Base-by-base conservation (phyloP, 1,140 invertebrate genomes). In the Drosophila sucinea region DNA sequence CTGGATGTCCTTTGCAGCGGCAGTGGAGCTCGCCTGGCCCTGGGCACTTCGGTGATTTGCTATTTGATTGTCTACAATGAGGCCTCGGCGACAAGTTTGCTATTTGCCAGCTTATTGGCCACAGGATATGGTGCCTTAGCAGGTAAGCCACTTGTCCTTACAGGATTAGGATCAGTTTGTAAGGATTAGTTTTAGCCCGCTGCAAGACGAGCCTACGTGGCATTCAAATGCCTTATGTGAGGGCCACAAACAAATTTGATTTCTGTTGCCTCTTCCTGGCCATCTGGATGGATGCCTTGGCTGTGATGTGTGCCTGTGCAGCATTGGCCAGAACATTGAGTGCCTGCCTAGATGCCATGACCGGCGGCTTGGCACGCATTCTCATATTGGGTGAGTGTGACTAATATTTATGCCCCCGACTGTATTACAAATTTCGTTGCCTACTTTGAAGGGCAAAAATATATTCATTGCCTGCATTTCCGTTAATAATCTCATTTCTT, bases 331-430 rank as follows among this genome's bases (percentile, higher is more conserved):
- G 95, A 56, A 94, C 95, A 0, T 92, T 95, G 17, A 95, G 94
- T 62, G 94, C 94, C 4, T 95, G 95, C 5, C 92, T 95, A 30
- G 95, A 95, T 90, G 94, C 94, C 70, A 94, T 95, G 65, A 95
- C 94, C 8, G 94, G 93, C 3, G 94, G 94, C 1, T 79, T 94
- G 32, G 94, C 94, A 0, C 93, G 94, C 38, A 92, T 92, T 23
- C 75, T 92, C 0, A 91, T 92, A 70, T 55, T 92, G 55, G 83
- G 82, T 81, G 40, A 73, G 79, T 77, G 56, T 72, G 41, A 70
- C 55, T 33, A 79, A 76, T 72, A 74, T 69, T 70, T 51, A 41
- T 11, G 23, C 30, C 38, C 44, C 47, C 10, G 33, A 79, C 70
- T 90, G 66, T 89, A 11, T 0, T 40, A 41, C 8, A 41, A 51